These are phyloP conservation scores for Prietella phreatophila DNA, from an alignment of 2,113 vertebrate species.

Conservation along the genomic window DNA sequence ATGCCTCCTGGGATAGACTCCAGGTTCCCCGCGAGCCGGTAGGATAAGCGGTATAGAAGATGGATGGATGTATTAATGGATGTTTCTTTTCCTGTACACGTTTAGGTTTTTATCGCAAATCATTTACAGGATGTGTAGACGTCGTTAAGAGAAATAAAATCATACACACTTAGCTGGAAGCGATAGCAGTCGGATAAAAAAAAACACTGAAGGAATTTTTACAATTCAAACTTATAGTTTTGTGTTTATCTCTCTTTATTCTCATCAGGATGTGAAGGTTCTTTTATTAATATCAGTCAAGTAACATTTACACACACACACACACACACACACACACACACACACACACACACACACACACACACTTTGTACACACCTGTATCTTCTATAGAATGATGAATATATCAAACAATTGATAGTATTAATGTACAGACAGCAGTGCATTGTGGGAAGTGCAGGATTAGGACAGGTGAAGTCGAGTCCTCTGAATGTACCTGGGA, in stretches of 20 bases:
- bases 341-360: not conserved
- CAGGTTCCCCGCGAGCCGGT: no score
- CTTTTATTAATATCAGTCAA: not conserved
- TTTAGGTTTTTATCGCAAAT: no score
- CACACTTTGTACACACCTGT: not conserved
- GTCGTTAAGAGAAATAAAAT: no score
- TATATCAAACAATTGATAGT: not conserved
- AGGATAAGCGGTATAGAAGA: no score
- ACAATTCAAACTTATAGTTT: not conserved
- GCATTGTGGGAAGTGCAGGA: slow-evolving; percentile 16
- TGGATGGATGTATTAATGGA: no score
- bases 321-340: not conserved
- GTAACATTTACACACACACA: no score
- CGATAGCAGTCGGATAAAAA: no score
- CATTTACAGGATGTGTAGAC: no score
- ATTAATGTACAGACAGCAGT: not conserved
- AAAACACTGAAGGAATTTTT: no score
- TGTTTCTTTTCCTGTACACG: no score
- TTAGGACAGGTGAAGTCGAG: not conserved
- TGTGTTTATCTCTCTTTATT: not conserved
- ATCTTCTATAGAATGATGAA: not conserved
- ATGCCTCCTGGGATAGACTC: no score
- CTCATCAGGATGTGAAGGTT: not conserved
- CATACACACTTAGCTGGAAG: no score
- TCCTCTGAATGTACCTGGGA: not conserved